These are phyloP conservation scores for Onychomys arenicola DNA, from an alignment of 2,797 vertebrate species.

Conservation along the genomic window DNA sequence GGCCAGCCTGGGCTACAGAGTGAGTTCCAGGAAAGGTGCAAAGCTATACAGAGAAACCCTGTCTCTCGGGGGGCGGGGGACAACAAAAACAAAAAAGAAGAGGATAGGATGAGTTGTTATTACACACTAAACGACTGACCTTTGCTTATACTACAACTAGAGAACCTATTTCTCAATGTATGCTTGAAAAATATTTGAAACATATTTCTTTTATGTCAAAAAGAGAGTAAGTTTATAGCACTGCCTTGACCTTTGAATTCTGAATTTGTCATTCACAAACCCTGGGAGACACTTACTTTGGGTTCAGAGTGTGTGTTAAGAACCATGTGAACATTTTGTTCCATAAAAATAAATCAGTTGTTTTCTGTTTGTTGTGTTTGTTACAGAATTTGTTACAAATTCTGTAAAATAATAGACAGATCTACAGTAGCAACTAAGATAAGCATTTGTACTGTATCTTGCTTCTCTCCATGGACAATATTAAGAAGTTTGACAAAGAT, in stretches of 20 bases:
- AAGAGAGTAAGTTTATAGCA: constrained; percentile 55
- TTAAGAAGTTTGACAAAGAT: constrained; percentile 49
- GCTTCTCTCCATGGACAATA: constrained; percentile 37
- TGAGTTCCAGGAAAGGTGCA: no score
- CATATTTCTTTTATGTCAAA: constrained; percentile 55
- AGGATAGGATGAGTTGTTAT: neutral
- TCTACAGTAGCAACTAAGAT: constrained; percentile 75
- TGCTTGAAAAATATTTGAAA: constrained; percentile 40
- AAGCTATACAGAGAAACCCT: no score
- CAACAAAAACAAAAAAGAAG: no score
- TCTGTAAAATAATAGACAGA: constrained; percentile 73
- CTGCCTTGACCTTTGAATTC: constrained; percentile 57
- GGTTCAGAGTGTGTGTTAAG: constrained; percentile 61
- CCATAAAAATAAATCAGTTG: constrained; percentile 61
- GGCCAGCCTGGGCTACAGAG: no score
- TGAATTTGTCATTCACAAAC: constrained; percentile 69
- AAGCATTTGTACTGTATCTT: constrained; percentile 7
- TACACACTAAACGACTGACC: neutral
- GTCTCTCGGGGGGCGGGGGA: no score
- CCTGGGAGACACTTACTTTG: constrained; percentile 56
- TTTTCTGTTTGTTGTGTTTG: neutral
- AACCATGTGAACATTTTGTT: constrained; percentile 45
- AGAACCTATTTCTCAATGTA: constrained; percentile 21
- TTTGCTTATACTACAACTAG: constrained; percentile 42
- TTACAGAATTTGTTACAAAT: neutral